A percentile compares a stretch with the other conserved stretches of the same genome.
Evolutionary conservation across 2,888 invertebrate genomes (phyloP).

Genomic region (Plutella xylostella): DNA sequence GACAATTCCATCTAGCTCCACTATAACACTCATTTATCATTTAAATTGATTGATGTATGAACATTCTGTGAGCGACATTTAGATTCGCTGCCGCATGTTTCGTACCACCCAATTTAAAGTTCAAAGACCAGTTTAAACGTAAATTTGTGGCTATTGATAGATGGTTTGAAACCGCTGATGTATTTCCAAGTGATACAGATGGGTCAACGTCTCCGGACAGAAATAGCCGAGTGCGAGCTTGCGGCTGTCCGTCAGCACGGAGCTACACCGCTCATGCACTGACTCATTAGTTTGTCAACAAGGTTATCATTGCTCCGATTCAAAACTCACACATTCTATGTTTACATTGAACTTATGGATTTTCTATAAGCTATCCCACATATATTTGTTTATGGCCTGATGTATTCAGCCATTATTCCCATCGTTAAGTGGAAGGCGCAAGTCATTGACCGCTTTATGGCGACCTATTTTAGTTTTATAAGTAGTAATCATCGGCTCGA

Average conservation of each 20-base stretch:
- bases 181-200: slow-evolving; percentile 27
- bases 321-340: slow-evolving; percentile 22
- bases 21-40: background rate
- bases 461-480: slow-evolving; percentile 56
- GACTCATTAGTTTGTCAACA: slow-evolving; percentile 60
- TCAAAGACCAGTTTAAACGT: slow-evolving; percentile 4
- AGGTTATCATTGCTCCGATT: slow-evolving; percentile 45
- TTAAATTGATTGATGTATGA: background rate
- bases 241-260: slow-evolving; percentile 55
- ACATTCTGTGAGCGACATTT: background rate
- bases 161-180: slow-evolving; percentile 31
- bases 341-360: slow-evolving; percentile 23
- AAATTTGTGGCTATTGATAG: slow-evolving; percentile 15
- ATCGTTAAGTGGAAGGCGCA: slow-evolving; percentile 22
- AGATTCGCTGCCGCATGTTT: background rate
- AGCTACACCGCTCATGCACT: slow-evolving; percentile 37
- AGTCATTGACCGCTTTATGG: slow-evolving; percentile 38
- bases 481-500: slow-evolving; percentile 43
- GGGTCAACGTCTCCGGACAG: slow-evolving; percentile 59
- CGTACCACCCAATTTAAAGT: background rate
- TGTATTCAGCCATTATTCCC: background rate
- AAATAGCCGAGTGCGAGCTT: slow-evolving; percentile 48
- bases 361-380: background rate
- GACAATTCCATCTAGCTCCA: background rate
- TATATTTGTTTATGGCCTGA: slow-evolving; percentile 1